phyloP scores from a whole-genome alignment of 2,888 invertebrate genomes.

The Brenthis daphne region DNA sequence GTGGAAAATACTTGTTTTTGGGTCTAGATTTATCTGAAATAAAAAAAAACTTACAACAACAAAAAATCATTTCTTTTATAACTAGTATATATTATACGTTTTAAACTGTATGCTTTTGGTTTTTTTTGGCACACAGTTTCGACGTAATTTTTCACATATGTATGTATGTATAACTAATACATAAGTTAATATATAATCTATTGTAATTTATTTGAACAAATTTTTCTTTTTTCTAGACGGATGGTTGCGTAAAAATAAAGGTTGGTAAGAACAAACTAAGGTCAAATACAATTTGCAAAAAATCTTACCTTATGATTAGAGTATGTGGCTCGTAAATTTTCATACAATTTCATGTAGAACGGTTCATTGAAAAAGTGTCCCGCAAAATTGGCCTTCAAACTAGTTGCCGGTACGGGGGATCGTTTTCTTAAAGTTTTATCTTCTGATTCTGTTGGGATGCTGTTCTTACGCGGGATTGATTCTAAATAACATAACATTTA shows the following conservation, averaged over 20 bases:
- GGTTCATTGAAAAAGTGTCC: slow-evolving; percentile 87
- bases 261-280: too few species aligned
- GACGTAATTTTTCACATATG: too few species aligned
- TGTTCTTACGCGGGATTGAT: slow-evolving; percentile 57
- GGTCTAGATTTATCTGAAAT: slow-evolving; percentile 88
- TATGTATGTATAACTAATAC: too few species aligned
- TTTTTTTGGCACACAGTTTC: too few species aligned
- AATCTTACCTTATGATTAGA: slow-evolving; percentile 90
- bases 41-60: too few species aligned
- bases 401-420: slow-evolving; percentile 52
- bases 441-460: slow-evolving; percentile 54
- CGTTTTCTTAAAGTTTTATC: slow-evolving; percentile 61
- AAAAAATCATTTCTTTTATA: too few species aligned
- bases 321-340: slow-evolving; percentile 90
- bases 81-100: too few species aligned
- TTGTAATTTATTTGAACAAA: too few species aligned
- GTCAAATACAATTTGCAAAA: background rate
- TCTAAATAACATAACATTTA: slow-evolving; percentile 48
- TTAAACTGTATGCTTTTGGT: too few species aligned
- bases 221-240: too few species aligned
- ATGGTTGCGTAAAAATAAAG: too few species aligned
- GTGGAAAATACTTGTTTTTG: slow-evolving; percentile 88
- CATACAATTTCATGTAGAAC: slow-evolving; percentile 93
- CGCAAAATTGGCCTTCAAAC: slow-evolving; percentile 68
- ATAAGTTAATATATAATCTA: too few species aligned